A percentile compares a stretch with the other conserved stretches of the same genome.
Evolutionary conservation across 2,888 invertebrate species (phyloP).

Genomic region (Callimorpha dominula): DNA sequence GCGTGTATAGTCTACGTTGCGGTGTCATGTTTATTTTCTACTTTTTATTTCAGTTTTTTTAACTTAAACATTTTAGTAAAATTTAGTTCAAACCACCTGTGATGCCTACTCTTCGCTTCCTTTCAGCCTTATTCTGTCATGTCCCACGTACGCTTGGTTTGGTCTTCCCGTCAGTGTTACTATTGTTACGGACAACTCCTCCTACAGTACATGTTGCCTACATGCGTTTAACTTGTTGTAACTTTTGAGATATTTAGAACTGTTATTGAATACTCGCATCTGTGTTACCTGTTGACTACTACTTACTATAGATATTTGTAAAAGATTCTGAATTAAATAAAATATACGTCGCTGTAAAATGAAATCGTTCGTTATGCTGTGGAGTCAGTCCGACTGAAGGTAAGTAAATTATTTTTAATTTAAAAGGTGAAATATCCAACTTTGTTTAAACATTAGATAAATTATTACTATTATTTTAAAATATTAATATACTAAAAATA

Average conservation of each 20-base stretch:
- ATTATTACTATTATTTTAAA: background rate
- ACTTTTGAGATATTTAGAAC: slow-evolving; percentile 83
- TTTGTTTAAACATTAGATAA: background rate
- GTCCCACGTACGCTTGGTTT: slow-evolving; percentile 68
- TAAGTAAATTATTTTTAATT: slow-evolving; percentile 48
- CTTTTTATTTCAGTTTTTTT: slow-evolving; percentile 42
- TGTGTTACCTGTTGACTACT: slow-evolving; percentile 85
- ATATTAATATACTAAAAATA: background rate
- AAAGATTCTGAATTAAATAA: slow-evolving; percentile 69
- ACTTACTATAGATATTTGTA: slow-evolving; percentile 74
- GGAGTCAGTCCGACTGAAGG: slow-evolving; percentile 61
- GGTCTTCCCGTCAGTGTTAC: slow-evolving; percentile 77
- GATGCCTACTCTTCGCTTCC: slow-evolving; percentile 79
- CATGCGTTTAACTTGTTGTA: slow-evolving; percentile 77
- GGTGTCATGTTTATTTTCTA: slow-evolving; percentile 47
- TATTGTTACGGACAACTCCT: slow-evolving; percentile 74
- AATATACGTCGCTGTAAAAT: slow-evolving; percentile 73
- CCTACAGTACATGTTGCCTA: slow-evolving; percentile 62
- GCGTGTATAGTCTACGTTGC: slow-evolving; percentile 59
- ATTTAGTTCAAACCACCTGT: slow-evolving; percentile 65
- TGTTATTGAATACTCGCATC: slow-evolving; percentile 82
- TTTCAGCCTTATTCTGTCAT: slow-evolving; percentile 67
- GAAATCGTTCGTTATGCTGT: slow-evolving; percentile 51
- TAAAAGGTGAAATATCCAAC: background rate
- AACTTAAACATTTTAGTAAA: slow-evolving; percentile 40